Percentiles rank a stretch among this genome's conserved stretches.
These are phyloP conservation scores for Ptychobarbus kaznakovi DNA, from an alignment of 2,797 vertebrate genomes.

Conservation along the genomic window DNA sequence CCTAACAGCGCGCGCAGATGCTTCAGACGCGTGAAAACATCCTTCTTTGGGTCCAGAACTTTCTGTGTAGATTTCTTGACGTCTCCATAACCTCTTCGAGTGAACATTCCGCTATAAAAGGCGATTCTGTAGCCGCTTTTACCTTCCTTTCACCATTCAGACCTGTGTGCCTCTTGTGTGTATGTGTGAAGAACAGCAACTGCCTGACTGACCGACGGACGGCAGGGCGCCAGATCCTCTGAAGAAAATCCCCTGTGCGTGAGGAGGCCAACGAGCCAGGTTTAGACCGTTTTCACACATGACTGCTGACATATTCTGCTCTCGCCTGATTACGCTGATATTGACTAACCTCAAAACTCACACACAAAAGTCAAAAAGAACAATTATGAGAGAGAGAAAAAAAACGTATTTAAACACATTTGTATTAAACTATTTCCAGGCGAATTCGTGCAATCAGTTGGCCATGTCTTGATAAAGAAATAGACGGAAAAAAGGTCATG, in stretches of 20 bases:
- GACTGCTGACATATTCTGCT: neutral
- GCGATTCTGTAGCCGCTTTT: slow-evolving; percentile 74
- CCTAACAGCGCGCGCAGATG: slow-evolving; percentile 95
- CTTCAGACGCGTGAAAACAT: slow-evolving; percentile 93
- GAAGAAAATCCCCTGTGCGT: neutral
- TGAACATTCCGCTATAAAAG: slow-evolving; percentile 91
- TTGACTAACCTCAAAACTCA: neutral
- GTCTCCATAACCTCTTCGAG: slow-evolving; percentile 93
- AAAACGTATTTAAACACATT: neutral
- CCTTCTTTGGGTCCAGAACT: slow-evolving; percentile 99
- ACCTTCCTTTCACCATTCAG: slow-evolving; percentile 77
- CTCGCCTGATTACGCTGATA: neutral
- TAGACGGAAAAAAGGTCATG: neutral
- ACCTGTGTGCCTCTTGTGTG: slow-evolving; percentile 72
- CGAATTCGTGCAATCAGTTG: neutral
- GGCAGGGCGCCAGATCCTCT: slow-evolving; percentile 43
- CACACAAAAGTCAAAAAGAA: neutral
- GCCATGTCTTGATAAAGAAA: neutral
- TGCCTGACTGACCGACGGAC: slow-evolving; percentile 31
- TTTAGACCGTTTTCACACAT: neutral
- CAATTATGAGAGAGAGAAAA: neutral
- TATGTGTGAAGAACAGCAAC: slow-evolving; percentile 66
- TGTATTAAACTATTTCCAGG: neutral
- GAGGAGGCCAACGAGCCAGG: neutral
- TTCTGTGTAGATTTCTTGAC: slow-evolving; percentile 99